A percentile compares a stretch with the other conserved stretches of the same genome.
Conservation (phyloP, 1,140 invertebrate genomes). For the Akabosia matsudoensis region DNA sequence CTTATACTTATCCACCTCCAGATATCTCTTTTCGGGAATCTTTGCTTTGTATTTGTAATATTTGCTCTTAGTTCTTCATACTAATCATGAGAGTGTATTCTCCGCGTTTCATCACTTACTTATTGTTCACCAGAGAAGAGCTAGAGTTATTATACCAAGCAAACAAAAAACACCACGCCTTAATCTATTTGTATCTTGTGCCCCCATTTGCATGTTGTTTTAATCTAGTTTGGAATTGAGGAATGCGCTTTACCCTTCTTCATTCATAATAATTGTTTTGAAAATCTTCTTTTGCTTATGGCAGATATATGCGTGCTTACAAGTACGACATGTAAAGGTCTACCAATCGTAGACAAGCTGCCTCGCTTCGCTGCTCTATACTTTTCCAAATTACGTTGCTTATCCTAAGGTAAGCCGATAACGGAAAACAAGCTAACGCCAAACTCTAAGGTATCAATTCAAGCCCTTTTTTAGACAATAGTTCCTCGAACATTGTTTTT, state of each 20-base stretch:
- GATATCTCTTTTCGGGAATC: too few species aligned
- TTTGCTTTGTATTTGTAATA: too few species aligned
- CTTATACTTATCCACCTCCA: too few species aligned
- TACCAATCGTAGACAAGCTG: too few species aligned
- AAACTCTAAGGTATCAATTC: neutral
- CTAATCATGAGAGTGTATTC: neutral
- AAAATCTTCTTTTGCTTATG: neutral
- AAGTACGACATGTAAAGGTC: too few species aligned
- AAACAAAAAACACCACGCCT: slow-evolving; percentile 11
- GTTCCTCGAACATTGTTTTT: too few species aligned
- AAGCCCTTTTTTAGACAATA: neutral
- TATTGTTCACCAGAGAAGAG: too few species aligned
- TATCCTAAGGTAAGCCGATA: too few species aligned
- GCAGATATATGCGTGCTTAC: neutral
- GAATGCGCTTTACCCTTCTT: neutral
- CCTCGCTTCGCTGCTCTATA: too few species aligned
- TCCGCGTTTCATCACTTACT: neutral
- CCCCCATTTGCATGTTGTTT: slow-evolving; percentile 8
- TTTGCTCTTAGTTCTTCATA: neutral
- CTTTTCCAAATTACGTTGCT: too few species aligned
- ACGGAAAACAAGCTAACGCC: too few species aligned
- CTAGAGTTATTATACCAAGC: neutral
- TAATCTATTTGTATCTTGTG: slow-evolving; percentile 4
- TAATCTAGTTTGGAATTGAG: slow-evolving; percentile 2
- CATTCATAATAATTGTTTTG: neutral